Base-by-base conservation (phyloP, 1,140 invertebrate species). In the Odontomachus brunneus region DNA sequence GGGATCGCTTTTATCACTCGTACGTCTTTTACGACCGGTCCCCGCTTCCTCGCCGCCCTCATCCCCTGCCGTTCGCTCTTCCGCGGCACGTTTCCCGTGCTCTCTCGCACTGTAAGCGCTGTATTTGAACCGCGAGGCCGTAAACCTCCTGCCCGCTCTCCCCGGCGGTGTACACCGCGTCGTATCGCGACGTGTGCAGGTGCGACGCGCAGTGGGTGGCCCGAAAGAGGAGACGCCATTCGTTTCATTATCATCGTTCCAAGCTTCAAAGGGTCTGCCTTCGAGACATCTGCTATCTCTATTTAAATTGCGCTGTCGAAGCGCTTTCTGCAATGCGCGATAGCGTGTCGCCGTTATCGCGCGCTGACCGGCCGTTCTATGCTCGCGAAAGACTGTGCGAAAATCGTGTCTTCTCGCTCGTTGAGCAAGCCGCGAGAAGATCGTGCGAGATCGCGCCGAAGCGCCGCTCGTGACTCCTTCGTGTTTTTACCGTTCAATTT, bases 1-100 rank as follows among this genome's bases (percentile, higher is more conserved):
- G 65, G 76, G 71, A 84, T 74, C 75, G 82, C 86, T 92, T 92
- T 92, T 92, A 92, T 91, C 88, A 89, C 87, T 85, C 89, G 87
- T 88, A 89, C 83, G 87, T 89, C 91, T 91, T 92, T 92, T 91
- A 90, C 67, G 90, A 92, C 80, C 67, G 71, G 69, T 86, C 81
- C 81, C 22, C 73, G 49, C 59, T 74, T 82, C 51, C 82, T 69
- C 83, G 29, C 51, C 62, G 19, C 49, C 66, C 26, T 29, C 24
- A 26, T 24, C 24, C 66, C 22, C 33, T 48, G 76, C 71, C 51
- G 29, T 33, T 17, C 49, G 19, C 22, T 65, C 57, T 62, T 19
- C 38, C 69, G 44, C 55, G 62, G 26, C 24, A 51, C 29, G 29
- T 66, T 66, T 80, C 38, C 44, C 60, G 0, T 83, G 26, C 17